Evolutionary conservation across 2,888 invertebrate species (phyloP).

Genomic region (Dione vanillae): DNA sequence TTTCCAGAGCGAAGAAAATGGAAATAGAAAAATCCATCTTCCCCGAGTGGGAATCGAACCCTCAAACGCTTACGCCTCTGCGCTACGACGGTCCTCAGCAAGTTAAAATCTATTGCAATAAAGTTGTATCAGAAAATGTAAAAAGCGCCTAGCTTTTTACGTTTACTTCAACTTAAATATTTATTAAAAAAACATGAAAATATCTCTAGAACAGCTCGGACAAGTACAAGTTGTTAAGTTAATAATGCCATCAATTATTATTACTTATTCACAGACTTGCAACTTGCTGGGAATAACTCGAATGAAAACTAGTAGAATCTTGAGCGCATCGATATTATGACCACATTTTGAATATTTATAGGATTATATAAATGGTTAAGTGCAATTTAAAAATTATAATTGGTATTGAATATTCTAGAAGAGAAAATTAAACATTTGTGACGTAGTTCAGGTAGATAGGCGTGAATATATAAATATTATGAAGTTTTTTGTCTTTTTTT

Average conservation of each 20-base stretch:
- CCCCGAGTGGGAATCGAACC: too few species aligned
- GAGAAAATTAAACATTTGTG: neutral
- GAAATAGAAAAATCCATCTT: too few species aligned
- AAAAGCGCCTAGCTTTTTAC: too few species aligned
- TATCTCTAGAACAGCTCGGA: slow-evolving; percentile 3
- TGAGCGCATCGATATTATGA: slow-evolving; percentile 26
- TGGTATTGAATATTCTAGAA: neutral
- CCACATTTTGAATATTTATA: slow-evolving; percentile 26
- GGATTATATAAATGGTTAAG: slow-evolving; percentile 19
- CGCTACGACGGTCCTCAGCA: too few species aligned
- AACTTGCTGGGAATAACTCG: slow-evolving; percentile 30
- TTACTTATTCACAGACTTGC: slow-evolving; percentile 26
- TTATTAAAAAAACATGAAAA: slow-evolving; percentile 15
- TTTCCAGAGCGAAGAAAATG: too few species aligned
- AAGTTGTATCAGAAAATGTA: too few species aligned
- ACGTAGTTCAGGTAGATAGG: neutral
- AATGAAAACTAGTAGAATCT: slow-evolving; percentile 36
- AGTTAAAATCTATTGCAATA: too few species aligned
- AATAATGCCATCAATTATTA: slow-evolving; percentile 33
- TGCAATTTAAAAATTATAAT: slow-evolving; percentile 5
- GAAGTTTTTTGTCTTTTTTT: too few species aligned
- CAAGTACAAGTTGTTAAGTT: slow-evolving; percentile 25
- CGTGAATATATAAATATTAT: neutral
- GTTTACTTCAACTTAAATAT: slow-evolving; percentile 2
- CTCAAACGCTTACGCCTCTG: too few species aligned